Evolutionary conservation across 2,797 vertebrate species (phyloP).

Genomic region (Prionace glauca): DNA sequence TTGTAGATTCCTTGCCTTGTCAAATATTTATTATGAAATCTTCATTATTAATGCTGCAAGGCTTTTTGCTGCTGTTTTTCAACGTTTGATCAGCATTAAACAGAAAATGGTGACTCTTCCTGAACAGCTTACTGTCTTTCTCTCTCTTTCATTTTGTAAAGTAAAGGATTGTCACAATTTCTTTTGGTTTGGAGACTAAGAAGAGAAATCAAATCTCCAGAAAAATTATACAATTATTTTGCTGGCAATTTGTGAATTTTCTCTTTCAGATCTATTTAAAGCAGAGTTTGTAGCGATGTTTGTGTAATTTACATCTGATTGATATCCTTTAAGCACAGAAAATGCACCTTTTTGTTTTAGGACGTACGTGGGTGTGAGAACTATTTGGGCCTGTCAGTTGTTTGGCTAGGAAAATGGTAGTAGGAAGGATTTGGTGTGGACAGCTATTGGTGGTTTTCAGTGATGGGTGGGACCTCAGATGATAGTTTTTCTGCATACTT

Average conservation of each 20-base stretch:
- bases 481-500: conserved; percentile 43
- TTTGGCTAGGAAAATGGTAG: conserved; percentile 59
- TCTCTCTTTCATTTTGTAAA: conserved; percentile 19
- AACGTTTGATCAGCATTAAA: conserved; percentile 21
- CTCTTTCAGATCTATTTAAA: background rate
- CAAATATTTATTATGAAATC: conserved; percentile 51
- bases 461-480: conserved; percentile 66
- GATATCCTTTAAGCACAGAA: conserved; percentile 53
- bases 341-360: conserved; percentile 39
- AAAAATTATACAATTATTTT: background rate
- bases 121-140: background rate
- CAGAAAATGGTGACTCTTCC: conserved; percentile 34
- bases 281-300: conserved; percentile 47
- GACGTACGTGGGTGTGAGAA: conserved; percentile 39
- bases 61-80: conserved; percentile 27
- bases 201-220: background rate
- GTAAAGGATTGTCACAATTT: conserved; percentile 1
- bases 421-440: conserved; percentile 62
- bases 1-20: conserved; percentile 49
- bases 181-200: background rate
- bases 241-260: background rate
- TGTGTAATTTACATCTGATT: conserved; percentile 52
- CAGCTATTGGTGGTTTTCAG: conserved; percentile 71
- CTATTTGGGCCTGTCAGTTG: conserved; percentile 56
- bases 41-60: conserved; percentile 51